Base-by-base conservation (phyloP, 1,140 invertebrate species). In the Pseudomyrmex cubaensis region DNA sequence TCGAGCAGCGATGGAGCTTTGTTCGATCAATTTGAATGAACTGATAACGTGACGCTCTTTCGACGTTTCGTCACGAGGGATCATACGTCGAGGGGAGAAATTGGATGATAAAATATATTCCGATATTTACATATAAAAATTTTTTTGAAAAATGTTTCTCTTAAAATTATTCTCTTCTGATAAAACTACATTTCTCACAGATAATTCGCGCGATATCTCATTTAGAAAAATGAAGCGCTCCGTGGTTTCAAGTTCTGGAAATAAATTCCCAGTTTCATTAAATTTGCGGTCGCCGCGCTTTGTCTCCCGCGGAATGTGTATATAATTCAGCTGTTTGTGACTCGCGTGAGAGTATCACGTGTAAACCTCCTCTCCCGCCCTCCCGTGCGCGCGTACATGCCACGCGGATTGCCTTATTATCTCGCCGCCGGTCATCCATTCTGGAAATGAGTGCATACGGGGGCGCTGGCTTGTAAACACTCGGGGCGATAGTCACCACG, bases 371-470 rank as follows among this genome's bases (percentile, higher is more conserved):
- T 25, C 25, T 2, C 5, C 35, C 0, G 0, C 35, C 4, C 35
- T 35, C 35, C 0, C 5, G 35, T 35, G 15, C 10, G 35, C 22
- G 59, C 66, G 66, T 52, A 66, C 48, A 75, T 75, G 67, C 76
- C 72, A 62, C 77, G 61, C 83, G 83, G 75, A 86, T 88, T 83
- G 87, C 88, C 87, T 90, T 90, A 90, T 90, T 90, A 88, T 90
- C 80, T 85, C 62, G 78, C 77, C 80, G 87, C 54, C 48, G 83
- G 87, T 87, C 85, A 84, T 86, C 74, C 80, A 73, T 88, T 88
- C 48, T 52, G 70, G 78, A 89, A 88, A 35, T 85, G 87, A 88
- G 72, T 48, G 76, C 35, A 48, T 85, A 85, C 73, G 78, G 70
- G 87, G 52, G 70, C 25, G 17, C 17, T 73, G 56, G 70, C 61